phyloP scores from a whole-genome alignment of 2,888 invertebrate genomes.

The Fissipunctia ypsillon region DNA sequence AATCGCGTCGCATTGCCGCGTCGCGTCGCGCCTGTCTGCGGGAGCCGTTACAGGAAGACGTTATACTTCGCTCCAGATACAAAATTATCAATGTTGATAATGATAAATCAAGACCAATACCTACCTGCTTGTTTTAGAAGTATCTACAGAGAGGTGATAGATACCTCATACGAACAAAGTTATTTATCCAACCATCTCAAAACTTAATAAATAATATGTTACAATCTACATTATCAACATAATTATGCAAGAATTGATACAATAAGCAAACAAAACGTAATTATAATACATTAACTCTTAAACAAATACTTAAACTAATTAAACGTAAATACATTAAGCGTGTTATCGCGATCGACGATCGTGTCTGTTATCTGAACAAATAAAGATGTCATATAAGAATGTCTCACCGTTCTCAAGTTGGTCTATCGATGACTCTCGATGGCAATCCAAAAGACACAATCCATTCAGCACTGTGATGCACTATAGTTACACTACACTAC shows the following conservation, averaged over 20 bases:
- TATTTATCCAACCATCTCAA: slow-evolving; percentile 26
- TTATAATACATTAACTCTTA: slow-evolving; percentile 44
- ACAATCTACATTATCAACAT: slow-evolving; percentile 28
- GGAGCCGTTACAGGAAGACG: too few species aligned
- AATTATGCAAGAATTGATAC: slow-evolving; percentile 27
- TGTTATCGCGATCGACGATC: too few species aligned
- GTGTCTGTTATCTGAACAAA: slow-evolving; percentile 54
- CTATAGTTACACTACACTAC: slow-evolving; percentile 88
- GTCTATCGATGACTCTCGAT: slow-evolving; percentile 87
- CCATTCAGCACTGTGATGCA: slow-evolving; percentile 87
- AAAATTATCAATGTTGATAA: slow-evolving; percentile 27
- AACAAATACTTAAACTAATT: slow-evolving; percentile 59
- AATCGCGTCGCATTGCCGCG: too few species aligned
- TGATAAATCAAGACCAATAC: slow-evolving; percentile 8
- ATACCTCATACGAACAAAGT: slow-evolving; percentile 14
- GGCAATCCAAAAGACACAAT: slow-evolving; percentile 90
- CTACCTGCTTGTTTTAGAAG: slow-evolving; percentile 6
- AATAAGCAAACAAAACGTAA: slow-evolving; percentile 50
- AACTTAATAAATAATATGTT: slow-evolving; percentile 23
- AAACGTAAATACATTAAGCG: slow-evolving; percentile 45
- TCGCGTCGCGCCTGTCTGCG: too few species aligned
- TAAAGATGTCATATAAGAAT: slow-evolving; percentile 59
- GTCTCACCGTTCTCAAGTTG: slow-evolving; percentile 89
- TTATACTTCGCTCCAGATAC: slow-evolving; percentile 28
- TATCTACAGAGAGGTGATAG: slow-evolving; percentile 4